These are phyloP conservation scores for Catocala sponsa DNA, from an alignment of 2,888 invertebrate genomes.

Conservation along the genomic window DNA sequence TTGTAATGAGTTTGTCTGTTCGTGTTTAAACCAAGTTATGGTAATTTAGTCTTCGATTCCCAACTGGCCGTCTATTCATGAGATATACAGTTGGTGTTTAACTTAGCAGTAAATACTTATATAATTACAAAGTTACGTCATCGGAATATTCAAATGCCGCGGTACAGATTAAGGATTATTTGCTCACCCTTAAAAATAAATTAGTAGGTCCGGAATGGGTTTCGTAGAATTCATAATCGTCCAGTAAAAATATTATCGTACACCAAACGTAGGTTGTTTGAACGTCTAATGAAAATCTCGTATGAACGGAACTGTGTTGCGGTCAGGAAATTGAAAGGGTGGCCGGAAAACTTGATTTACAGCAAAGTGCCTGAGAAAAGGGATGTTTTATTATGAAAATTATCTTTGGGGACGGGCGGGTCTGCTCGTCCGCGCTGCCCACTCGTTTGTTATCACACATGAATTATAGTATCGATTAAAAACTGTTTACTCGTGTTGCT, in stretches of 20 bases:
- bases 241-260: constrained; percentile 64
- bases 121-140: neutral
- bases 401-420: constrained; percentile 69
- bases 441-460: constrained; percentile 58
- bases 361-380: constrained; percentile 79
- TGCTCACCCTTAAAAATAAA: constrained; percentile 18
- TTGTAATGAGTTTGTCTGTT: constrained; percentile 51
- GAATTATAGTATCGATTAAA: constrained; percentile 61
- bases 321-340: constrained; percentile 84
- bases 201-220: neutral
- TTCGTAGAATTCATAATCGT: constrained; percentile 52
- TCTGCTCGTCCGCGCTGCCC: constrained; percentile 55
- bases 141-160: neutral
- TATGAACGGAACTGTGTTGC: constrained; percentile 74
- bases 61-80: constrained; percentile 26
- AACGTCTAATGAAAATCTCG: constrained; percentile 75
- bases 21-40: constrained; percentile 39
- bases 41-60: constrained; percentile 34
- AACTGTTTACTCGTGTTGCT: constrained; percentile 49
- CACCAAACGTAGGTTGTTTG: constrained; percentile 60
- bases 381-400: constrained; percentile 84
- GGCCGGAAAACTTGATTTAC: constrained; percentile 82
- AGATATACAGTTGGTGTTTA: constrained; percentile 11
- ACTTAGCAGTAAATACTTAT: constrained; percentile 3
- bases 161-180: constrained; percentile 19